phyloP scores from a whole-genome alignment of 53 echinoderm and acorn worm species.

The Luidia sarsii region DNA sequence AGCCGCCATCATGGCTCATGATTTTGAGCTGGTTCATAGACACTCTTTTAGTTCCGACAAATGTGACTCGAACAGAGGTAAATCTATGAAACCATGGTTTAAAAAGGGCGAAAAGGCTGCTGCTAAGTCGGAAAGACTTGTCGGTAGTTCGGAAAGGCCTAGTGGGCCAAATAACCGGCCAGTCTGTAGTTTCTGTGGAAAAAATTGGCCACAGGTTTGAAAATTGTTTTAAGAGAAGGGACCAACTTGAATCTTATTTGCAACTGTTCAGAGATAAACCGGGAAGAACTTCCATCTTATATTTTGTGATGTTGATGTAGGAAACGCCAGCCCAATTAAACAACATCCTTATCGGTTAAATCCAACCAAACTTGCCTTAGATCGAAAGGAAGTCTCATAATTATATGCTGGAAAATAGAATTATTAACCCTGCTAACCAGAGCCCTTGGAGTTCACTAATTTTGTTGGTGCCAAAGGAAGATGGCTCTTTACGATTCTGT shows the following conservation, averaged over 20 bases:
- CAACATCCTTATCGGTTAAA: slow-evolving; percentile 63
- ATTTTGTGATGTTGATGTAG: slow-evolving; percentile 67
- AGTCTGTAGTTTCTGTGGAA: slow-evolving; percentile 4
- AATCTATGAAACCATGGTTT: too few relatives aligned
- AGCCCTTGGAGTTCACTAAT: slow-evolving; percentile 43
- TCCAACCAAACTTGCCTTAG: slow-evolving; percentile 36
- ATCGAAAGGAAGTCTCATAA: slow-evolving; percentile 22
- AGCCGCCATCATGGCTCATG: slow-evolving; percentile 24
- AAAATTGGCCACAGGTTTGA: slow-evolving; percentile 21
- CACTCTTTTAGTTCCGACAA: too few relatives aligned
- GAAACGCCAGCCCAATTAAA: slow-evolving; percentile 47
- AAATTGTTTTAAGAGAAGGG: slow-evolving; percentile 1
- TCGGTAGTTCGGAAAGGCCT: background rate
- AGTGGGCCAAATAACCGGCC: slow-evolving; percentile 2
- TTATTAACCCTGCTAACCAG: slow-evolving; percentile 39
- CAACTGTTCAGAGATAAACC: slow-evolving; percentile 47
- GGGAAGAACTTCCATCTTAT: background rate
- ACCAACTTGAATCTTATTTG: slow-evolving; percentile 16
- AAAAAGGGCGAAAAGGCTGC: too few relatives aligned
- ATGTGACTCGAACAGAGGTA: too few relatives aligned
- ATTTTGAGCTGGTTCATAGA: too few relatives aligned
- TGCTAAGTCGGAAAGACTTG: background rate
- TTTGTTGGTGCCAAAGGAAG: slow-evolving; percentile 6
- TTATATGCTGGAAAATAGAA: slow-evolving; percentile 11
- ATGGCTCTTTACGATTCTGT: slow-evolving; percentile 28